Evolutionary conservation across 2,888 invertebrate species (phyloP), one percentile per base, ranked within the genome.

Genomic region (Auanema freiburgensis): DNA sequence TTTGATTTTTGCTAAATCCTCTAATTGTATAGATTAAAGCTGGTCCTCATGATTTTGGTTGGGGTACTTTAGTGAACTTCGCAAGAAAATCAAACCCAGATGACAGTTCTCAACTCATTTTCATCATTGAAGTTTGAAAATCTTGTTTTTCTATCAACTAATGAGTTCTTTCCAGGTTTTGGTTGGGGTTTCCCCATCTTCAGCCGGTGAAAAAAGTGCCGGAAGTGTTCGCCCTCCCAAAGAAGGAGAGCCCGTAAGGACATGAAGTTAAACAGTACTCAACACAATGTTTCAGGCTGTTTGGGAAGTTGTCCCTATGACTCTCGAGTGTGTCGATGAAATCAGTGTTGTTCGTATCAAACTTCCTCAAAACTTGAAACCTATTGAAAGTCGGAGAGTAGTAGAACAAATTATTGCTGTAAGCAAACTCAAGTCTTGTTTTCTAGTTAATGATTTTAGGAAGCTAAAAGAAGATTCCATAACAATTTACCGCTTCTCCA

Each of bases 261-360:
- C 6, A 14, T 33, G 14, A 54, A 33, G 33, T 33, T 33, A 33
- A 11, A 18, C 16, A 5, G 23, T 18, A 11, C 11, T 16, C 21
- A 40, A 52, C 14, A 43, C 10, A 21, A n/a, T 57, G 16, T 61
- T 70, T 25, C 62, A 75, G 72, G 51, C 66, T 11, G 24, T 12
- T 6, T 69, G 73, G 65, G 66, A 65, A 43, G 53, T 78, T 2
- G 91, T 96, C 0, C 91, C 93, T 6, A 90, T 96, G 0, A 85
- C 91, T 12, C 89, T 93, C 74, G 89, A 90, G 10, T 87, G 92
- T 8, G 90, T 97, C 72, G 89, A 90, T 46, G 90, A 91, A 81
- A 89, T 98, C 53, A 93, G 93, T 77, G 92, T 94, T 0, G 89
- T 96, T 0, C 88, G 96, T 33, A 87, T 97, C 1, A 92, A 92